These are phyloP conservation scores for Chlorodrepanis virens DNA, from an alignment of 2,113 vertebrate genomes.

Conservation along the genomic window DNA sequence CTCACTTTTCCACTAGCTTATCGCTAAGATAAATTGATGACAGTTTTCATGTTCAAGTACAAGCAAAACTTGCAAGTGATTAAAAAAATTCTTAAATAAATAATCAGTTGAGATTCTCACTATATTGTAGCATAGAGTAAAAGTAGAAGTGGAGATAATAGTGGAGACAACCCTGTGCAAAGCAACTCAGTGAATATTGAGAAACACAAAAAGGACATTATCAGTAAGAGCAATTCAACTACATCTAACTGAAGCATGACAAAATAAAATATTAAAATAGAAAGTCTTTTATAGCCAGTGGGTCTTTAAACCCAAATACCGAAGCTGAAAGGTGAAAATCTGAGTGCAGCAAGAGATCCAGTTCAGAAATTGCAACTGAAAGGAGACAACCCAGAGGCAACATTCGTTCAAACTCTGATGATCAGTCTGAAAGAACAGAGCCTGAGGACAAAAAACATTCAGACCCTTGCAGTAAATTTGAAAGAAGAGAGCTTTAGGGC, in stretches of 20 bases:
- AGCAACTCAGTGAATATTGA: neutral
- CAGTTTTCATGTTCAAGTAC: neutral
- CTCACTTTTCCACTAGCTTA: neutral
- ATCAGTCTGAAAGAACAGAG: conserved; percentile 62
- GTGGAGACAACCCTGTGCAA: neutral
- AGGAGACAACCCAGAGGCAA: conserved; percentile 60
- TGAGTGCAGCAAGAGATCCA: conserved; percentile 1
- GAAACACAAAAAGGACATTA: neutral
- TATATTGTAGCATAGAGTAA: neutral
- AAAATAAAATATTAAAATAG: neutral
- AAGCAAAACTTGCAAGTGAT: neutral
- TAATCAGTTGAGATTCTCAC: neutral
- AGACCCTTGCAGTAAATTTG: neutral
- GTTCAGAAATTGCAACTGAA: conserved; percentile 56
- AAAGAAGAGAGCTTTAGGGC: conserved; percentile 62
- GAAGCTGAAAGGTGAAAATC: conserved; percentile 43
- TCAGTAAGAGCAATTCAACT: neutral
- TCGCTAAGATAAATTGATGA: neutral
- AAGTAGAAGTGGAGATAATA: neutral
- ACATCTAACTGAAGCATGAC: neutral
- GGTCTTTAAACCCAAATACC: conserved; percentile 35
- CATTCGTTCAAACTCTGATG: conserved; percentile 24
- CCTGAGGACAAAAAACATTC: conserved; percentile 42
- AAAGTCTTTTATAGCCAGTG: conserved; percentile 20
- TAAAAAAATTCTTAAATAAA: neutral